Base-by-base conservation (phyloP, 2,888 invertebrate genomes). In the Philhelius pedissequus region DNA sequence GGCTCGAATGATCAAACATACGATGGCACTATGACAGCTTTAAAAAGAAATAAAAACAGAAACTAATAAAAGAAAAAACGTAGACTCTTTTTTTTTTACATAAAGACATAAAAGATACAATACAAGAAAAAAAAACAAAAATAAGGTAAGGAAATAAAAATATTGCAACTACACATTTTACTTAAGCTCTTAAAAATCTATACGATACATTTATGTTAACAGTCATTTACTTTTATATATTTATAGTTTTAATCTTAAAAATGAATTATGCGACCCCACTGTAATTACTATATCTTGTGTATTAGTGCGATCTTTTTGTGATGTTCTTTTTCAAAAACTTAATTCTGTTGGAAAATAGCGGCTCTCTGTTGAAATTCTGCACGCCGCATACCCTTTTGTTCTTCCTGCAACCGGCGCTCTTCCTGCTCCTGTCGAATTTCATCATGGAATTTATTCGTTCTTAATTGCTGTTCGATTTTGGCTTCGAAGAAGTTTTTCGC, bases 401-500 rank as follows among this genome's bases (percentile, higher is more conserved):
- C 97, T 74, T 97, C 96, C 88, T 95, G 94, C 68, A 95, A 93
- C 86, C 95, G 95, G 87, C 96, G 94, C 88, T 97, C 96, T 89
- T 98, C 97, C 90, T 98, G 97, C 90, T 98, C 98, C 91, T 96
- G 94, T 80, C 96, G 94, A 86, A 98, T 98, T 92, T 98, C 98
- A 87, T 96, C 95, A 89, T 98, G 98, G 92, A 98, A 98, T 92
- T 97, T 97, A 89, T 95, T 97, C 75, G 95, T 94, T 88, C 95
- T 95, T 9, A 95, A 92, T 86, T 97, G 94, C 89, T 97, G 96
- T 89, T 96, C 96, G 88, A 98, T 98, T 95, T 98, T 98, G 0
- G 98, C 97, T 93, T 98, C 97, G 89, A 98, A 98, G 93, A 98
- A 98, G 89, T 96, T 95, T 91, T 98, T 98, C 38, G 98, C 98